A percentile compares a stretch with the other conserved stretches of the same genome.
These are phyloP conservation scores for Phylloscopus whistleri DNA, from an alignment of 2,113 vertebrate genomes.

Conservation along the genomic window DNA sequence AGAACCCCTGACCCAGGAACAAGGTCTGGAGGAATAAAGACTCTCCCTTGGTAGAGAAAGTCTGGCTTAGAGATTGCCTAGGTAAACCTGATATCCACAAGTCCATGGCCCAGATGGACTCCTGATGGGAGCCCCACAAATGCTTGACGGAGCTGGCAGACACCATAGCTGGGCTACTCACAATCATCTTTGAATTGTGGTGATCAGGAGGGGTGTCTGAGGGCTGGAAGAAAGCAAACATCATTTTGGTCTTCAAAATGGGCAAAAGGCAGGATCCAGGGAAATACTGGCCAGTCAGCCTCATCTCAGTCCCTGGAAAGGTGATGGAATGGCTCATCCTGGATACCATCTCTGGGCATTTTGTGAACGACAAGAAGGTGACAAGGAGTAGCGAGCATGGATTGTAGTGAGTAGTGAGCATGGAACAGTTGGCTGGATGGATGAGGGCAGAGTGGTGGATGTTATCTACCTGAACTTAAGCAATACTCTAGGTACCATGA, in stretches of 20 bases:
- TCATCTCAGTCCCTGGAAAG: not conserved
- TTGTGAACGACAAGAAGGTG: not conserved
- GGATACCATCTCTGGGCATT: not conserved
- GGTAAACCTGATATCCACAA: not conserved
- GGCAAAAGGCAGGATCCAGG: not conserved
- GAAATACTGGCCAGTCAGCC: not conserved
- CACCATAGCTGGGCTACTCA: not conserved
- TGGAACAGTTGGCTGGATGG: not conserved
- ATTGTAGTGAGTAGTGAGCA: too few relatives aligned
- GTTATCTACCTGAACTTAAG: not conserved
- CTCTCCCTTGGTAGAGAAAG: not conserved
- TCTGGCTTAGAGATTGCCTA: not conserved
- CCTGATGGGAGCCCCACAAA: not conserved
- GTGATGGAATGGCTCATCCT: not conserved
- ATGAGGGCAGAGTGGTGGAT: not conserved
- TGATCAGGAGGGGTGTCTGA: not conserved
- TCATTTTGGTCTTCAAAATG: not conserved
- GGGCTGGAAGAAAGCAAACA: not conserved
- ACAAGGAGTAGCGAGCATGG: not conserved
- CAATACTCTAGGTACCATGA: not conserved
- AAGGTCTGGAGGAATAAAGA: not conserved
- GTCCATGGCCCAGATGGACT: not conserved
- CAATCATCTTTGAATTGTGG: fast-evolving
- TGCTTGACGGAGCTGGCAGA: not conserved
- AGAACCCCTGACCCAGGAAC: not conserved